Conservation (phyloP, 2,797 vertebrate genomes). For the Euthynnus affinis region DNA sequence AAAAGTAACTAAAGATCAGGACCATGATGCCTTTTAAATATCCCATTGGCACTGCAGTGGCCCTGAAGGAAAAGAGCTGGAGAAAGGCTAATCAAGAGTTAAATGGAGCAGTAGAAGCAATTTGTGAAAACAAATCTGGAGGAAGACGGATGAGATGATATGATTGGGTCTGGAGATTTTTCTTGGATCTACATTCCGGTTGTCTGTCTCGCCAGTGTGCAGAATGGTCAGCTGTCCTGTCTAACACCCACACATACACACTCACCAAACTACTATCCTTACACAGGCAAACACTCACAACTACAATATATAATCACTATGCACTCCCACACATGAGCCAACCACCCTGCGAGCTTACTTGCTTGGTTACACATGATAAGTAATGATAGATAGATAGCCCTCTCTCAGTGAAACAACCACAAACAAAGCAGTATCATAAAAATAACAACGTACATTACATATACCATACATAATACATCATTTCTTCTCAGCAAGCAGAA, state of each 20-base stretch:
- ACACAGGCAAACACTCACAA: not conserved
- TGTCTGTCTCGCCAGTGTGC: not conserved
- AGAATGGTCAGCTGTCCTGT: not conserved
- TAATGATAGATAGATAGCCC: not conserved
- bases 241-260: not conserved
- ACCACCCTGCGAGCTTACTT: not conserved
- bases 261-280: not conserved
- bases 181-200: not conserved
- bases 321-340: not conserved
- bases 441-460: slow-evolving; percentile 44
- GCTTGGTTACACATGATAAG: slow-evolving; percentile 7
- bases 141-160: not conserved
- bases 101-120: slow-evolving; percentile 19
- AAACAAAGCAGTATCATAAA: slow-evolving; percentile 29
- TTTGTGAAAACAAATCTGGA: slow-evolving; percentile 34
- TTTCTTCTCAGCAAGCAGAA: slow-evolving; percentile 35
- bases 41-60: slow-evolving; percentile 9
- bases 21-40: not conserved
- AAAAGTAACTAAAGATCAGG: slow-evolving; percentile 21
- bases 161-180: not conserved
- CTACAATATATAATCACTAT: not conserved
- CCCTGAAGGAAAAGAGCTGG: slow-evolving; percentile 3
- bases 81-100: slow-evolving; percentile 32
- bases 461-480: slow-evolving; percentile 57
- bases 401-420: slow-evolving; percentile 11